A percentile compares a stretch with the other conserved stretches of the same genome.
Evolutionary conservation across 2,888 invertebrate species (phyloP).

Genomic region (Tinea semifulvella): DNA sequence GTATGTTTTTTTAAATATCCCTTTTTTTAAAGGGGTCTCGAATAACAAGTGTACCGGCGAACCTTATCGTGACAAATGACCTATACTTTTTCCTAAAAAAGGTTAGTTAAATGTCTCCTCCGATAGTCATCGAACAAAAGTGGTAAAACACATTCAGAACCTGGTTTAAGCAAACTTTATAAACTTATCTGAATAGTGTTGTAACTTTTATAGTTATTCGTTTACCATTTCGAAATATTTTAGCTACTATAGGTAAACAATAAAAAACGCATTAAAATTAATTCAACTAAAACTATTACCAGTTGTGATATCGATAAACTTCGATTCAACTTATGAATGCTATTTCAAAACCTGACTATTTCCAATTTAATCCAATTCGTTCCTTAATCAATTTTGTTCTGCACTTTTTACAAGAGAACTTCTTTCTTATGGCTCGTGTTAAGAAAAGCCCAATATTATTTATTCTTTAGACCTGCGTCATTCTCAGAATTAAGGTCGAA

Average conservation of each 20-base stretch:
- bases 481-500: conserved; percentile 1
- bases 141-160: no score
- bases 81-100: no score
- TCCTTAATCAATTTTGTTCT: conserved; percentile 64
- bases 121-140: no score
- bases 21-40: no score
- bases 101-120: no score
- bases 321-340: conserved; percentile 63
- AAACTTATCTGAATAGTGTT: no score
- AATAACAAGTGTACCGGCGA: no score
- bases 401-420: conserved; percentile 49
- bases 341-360: conserved; percentile 66
- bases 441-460: conserved; percentile 3
- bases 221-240: conserved; percentile 57
- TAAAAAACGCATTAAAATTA: conserved; percentile 66
- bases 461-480: not conserved
- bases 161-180: no score
- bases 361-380: conserved; percentile 67
- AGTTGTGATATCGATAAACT: conserved; percentile 62
- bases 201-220: conserved; percentile 10
- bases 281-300: conserved; percentile 64
- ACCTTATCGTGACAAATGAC: no score
- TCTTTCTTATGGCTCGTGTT: conserved; percentile 27
- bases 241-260: conserved; percentile 50
- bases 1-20: no score